Conservation (phyloP, 1,140 invertebrate species). For the Melanaphis sacchari region DNA sequence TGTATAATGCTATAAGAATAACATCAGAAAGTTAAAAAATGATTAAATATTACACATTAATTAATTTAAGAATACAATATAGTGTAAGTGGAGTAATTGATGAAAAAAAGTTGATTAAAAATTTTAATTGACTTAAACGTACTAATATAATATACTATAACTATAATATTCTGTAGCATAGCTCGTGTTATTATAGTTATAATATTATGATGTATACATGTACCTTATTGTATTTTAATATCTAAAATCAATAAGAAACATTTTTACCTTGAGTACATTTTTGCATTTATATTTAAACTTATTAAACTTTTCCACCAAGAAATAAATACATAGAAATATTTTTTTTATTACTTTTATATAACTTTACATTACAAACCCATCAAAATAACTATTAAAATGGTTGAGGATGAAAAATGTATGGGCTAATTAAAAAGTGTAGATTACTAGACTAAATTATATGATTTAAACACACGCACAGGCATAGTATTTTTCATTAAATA, state of each 20-base stretch:
- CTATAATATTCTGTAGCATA: not conserved
- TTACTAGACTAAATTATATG: not conserved
- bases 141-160: too few relatives aligned
- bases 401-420: not conserved
- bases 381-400: constrained; percentile 19
- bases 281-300: not conserved
- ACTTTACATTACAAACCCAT: constrained; percentile 12
- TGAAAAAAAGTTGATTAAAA: not conserved
- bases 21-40: not conserved
- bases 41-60: not conserved
- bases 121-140: not conserved
- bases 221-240: not conserved
- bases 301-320: not conserved
- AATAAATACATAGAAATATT: not conserved
- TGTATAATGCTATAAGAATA: not conserved
- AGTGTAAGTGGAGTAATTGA: too few relatives aligned
- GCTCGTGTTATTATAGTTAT: too few relatives aligned
- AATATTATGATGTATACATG: not conserved
- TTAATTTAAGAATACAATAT: not conserved
- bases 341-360: not conserved
- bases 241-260: not conserved
- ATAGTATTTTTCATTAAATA: constrained; percentile 19
- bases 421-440: constrained; percentile 38
- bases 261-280: not conserved
- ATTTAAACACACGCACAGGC: constrained; percentile 21